Base-by-base conservation (phyloP, 2,113 vertebrate genomes). In the Hepsetus odoe region DNA sequence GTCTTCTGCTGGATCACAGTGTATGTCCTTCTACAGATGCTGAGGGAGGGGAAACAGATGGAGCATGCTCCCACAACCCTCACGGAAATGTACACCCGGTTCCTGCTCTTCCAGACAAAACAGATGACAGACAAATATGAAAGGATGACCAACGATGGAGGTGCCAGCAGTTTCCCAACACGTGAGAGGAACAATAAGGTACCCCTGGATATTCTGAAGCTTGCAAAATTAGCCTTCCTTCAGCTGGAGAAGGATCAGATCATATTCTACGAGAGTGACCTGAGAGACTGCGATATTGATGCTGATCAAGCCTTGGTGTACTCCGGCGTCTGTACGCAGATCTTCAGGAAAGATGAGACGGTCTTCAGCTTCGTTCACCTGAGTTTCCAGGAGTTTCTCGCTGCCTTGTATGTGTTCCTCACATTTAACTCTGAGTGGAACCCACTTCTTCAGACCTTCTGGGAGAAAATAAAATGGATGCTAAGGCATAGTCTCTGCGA, bases 331-430 rank as follows among this genome's bases (percentile, higher is more conserved):
- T 83, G 82, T 30, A 83, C 72, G 20, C 64, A 80, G 68, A 79
- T 82, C 16, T 80, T 81, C 26, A 46, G 22, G 26, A 73, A 66
- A 3, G n/a, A 55, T 11, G 51, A 55, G n/a, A 24, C 2, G n/a
- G 61, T 75, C 24, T 86, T 79, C 51, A 77, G 69, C 4, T 86
- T 86, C 22, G 58, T 86, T 42, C 84, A 86, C 40, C 30, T 79
- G 44, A 85, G 79, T 5, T 61, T 85, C 24, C 84, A 85, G 33
- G 82, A 83, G 58, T 85, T 81, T 40, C 80, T 85, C 16, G 82
- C 82, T 7, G 84, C 84, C 35, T 69, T 85, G 10, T 84, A 74
- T 55, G 70, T 77, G 56, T 82, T 86, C 62, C 49, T 32, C 24
- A 40, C 13, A 28, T 55, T 55, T 24, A 55, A 22, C 24, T 0